Percentiles rank a stretch among this genome's conserved stretches.
Evolutionary conservation across 2,113 vertebrate genomes (phyloP).

Genomic region (Pterocles gutturalis): DNA sequence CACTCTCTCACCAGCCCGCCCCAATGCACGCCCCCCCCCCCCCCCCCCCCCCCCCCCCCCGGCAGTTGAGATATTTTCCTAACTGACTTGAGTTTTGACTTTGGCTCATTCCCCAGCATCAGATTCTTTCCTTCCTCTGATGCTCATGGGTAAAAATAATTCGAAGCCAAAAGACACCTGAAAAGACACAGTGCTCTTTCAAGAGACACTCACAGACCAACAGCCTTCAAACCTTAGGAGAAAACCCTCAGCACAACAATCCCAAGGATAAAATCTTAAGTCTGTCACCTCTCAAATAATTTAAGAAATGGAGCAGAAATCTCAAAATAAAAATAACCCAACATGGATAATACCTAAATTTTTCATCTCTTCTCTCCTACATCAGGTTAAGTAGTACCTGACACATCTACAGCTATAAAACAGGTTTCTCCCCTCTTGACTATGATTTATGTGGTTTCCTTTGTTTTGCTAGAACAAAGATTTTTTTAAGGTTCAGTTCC

Average conservation of each 20-base stretch:
- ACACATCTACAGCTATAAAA: background rate
- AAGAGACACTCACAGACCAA: background rate
- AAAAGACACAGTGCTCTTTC: background rate
- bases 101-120: background rate
- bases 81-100: background rate
- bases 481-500: conserved; percentile 17
- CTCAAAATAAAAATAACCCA: background rate
- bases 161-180: background rate
- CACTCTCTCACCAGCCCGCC: no score
- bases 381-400: background rate
- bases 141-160: background rate
- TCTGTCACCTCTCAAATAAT: background rate
- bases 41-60: no score
- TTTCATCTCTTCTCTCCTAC: background rate
- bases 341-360: background rate
- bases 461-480: background rate
- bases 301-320: background rate
- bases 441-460: background rate
- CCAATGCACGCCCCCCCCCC: no score
- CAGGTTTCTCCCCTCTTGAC: background rate
- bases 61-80: background rate
- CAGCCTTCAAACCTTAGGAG: background rate
- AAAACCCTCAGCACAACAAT: background rate
- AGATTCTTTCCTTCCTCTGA: background rate
- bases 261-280: background rate